Conservation (phyloP, 2,888 invertebrate species). For the Macaria liturata region DNA sequence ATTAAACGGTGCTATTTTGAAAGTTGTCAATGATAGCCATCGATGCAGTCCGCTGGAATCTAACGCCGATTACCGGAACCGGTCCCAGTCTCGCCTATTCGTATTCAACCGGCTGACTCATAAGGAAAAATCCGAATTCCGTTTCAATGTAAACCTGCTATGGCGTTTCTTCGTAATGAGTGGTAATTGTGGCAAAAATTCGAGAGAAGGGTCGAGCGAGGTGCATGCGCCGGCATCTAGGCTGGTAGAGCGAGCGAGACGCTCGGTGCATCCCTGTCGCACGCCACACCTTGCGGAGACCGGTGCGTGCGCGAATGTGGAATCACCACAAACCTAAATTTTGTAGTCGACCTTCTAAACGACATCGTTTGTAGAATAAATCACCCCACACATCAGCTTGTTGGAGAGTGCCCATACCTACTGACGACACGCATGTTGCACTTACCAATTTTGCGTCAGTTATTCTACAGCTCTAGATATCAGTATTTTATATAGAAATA, state of each 20-base stretch:
- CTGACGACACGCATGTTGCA: conserved; percentile 32
- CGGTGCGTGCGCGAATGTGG: conserved; percentile 32
- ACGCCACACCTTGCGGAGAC: conserved; percentile 40
- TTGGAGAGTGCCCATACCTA: conserved; percentile 50
- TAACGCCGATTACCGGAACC: not conserved
- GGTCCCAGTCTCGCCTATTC: not conserved
- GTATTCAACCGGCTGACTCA: conserved; percentile 17
- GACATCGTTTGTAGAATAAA: conserved; percentile 8
- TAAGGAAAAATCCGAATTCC: conserved; percentile 29
- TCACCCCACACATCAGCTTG: conserved; percentile 38
- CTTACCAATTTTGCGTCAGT: conserved; percentile 2
- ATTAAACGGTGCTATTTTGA: conserved; percentile 22
- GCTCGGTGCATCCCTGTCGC: conserved; percentile 49
- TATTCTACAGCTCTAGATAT: not conserved
- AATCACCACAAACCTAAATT: conserved; percentile 35
- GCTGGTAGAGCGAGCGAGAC: conserved; percentile 56
- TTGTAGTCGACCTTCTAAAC: conserved; percentile 16
- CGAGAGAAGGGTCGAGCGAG: conserved; percentile 62
- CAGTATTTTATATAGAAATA: not conserved
- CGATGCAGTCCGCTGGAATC: conserved; percentile 3
- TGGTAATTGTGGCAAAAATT: conserved; percentile 49
- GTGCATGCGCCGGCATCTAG: conserved; percentile 57
- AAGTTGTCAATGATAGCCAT: conserved; percentile 21
- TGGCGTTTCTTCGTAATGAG: conserved; percentile 42
- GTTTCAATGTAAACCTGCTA: conserved; percentile 15